Conservation (phyloP, 2,797 vertebrate genomes). For the Knipowitschia caucasica region DNA sequence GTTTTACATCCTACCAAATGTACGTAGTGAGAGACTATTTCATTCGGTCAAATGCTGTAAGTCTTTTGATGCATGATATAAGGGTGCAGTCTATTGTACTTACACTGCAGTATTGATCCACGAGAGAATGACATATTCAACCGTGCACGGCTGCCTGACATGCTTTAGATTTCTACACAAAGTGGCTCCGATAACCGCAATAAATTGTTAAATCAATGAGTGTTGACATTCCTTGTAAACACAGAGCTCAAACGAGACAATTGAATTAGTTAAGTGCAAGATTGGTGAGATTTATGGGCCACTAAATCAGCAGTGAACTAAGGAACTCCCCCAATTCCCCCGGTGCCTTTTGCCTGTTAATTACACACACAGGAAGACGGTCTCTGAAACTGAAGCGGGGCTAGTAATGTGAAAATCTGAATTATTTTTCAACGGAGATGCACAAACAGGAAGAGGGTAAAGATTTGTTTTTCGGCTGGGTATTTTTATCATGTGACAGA, state of each 20-base stretch:
- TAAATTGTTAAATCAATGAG: background rate
- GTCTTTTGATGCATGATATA: no score
- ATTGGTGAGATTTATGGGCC: constrained; percentile 35
- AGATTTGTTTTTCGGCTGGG: constrained; percentile 14
- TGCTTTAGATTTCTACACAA: no score
- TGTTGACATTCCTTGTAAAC: constrained; percentile 6
- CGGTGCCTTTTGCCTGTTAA: constrained; percentile 37
- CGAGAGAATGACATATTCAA: no score
- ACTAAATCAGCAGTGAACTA: constrained; percentile 25
- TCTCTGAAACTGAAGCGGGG: background rate
- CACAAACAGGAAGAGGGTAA: constrained; percentile 7
- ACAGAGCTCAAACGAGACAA: constrained; percentile 17
- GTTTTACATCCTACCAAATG: no score
- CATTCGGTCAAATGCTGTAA: no score
- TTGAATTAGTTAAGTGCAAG: constrained; percentile 15
- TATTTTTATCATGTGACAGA: constrained; percentile 21
- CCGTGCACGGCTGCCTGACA: no score
- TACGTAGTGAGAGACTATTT: no score
- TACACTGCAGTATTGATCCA: no score
- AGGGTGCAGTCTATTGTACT: no score
- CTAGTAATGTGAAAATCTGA: background rate
- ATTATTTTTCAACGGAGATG: constrained; percentile 4
- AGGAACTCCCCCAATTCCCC: constrained; percentile 20
- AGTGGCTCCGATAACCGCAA: constrained; percentile 4
- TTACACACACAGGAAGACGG: constrained; percentile 36